Evolutionary conservation across 1,140 invertebrate genomes (phyloP).

Genomic region (Sarcophaga peregrina): DNA sequence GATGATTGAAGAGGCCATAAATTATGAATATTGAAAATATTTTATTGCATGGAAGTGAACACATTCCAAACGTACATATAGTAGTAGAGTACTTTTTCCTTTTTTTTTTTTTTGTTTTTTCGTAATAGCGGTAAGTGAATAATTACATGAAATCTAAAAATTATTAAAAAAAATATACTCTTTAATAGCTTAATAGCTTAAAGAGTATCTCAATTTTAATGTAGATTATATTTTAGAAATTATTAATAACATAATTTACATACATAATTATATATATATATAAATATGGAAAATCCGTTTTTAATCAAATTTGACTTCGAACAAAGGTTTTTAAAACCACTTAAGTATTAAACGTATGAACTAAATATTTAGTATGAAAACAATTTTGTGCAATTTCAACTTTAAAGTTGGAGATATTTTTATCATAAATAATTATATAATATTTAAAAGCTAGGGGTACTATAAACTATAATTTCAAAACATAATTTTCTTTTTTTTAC

Average conservation of each 20-base stretch:
- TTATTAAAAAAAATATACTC: too few species aligned
- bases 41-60: not conserved
- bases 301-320: conserved; percentile 13
- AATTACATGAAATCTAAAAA: not conserved
- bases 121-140: not conserved
- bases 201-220: not conserved
- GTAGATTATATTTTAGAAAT: not conserved
- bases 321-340: conserved; percentile 46
- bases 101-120: not conserved
- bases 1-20: not conserved
- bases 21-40: not conserved
- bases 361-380: conserved; percentile 27
- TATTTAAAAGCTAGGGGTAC: not conserved
- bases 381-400: conserved; percentile 47
- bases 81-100: not conserved
- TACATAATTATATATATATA: too few species aligned
- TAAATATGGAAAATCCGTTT: too few species aligned
- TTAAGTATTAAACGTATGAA: conserved; percentile 21
- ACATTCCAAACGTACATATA: not conserved
- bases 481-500: not conserved
- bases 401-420: conserved; percentile 41
- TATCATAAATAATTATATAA: not conserved
- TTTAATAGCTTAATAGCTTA: too few species aligned
- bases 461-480: not conserved
- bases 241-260: not conserved